These are phyloP conservation scores for Galaxea fascicularis DNA, from an alignment of 92 coral and sea anemone species.

Conservation along the genomic window DNA sequence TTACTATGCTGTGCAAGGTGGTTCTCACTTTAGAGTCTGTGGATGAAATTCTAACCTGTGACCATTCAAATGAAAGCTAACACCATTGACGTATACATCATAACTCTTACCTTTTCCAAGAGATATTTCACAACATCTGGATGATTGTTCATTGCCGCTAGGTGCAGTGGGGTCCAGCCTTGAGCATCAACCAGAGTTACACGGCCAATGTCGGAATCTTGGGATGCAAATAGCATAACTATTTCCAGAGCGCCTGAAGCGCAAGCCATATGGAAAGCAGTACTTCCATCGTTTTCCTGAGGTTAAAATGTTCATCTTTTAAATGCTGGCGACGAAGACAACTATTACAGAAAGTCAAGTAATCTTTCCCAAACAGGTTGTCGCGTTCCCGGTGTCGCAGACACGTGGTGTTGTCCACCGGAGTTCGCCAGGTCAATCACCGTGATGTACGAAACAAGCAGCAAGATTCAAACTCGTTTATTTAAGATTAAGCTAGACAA, in stretches of 20 bases:
- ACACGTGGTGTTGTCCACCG: too few species aligned
- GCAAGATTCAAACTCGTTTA: too few species aligned
- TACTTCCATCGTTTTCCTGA: conserved; percentile 51
- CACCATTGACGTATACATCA: neutral
- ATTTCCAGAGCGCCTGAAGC: conserved; percentile 67
- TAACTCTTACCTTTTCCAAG: conserved; percentile 56
- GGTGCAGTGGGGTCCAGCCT: conserved; percentile 72
- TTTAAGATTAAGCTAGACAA: too few species aligned
- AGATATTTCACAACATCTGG: conserved; percentile 60
- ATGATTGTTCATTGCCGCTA: conserved; percentile 72
- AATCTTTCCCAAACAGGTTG: too few species aligned
- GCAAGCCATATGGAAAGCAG: conserved; percentile 75
- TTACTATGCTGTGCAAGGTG: too few species aligned
- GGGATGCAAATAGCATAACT: conserved; percentile 57
- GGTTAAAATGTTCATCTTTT: neutral
- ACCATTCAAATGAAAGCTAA: too few species aligned
- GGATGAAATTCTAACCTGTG: too few species aligned
- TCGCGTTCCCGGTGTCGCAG: too few species aligned
- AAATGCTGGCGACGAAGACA: neutral
- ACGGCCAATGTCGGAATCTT: conserved; percentile 69
- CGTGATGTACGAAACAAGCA: too few species aligned
- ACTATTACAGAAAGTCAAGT: neutral
- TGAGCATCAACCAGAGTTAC: conserved; percentile 67
- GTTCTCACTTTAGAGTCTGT: too few species aligned
- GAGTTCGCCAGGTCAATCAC: too few species aligned